These are phyloP conservation scores for Cotesia chilonis DNA, from an alignment of 1,140 invertebrate species.

Conservation along the genomic window DNA sequence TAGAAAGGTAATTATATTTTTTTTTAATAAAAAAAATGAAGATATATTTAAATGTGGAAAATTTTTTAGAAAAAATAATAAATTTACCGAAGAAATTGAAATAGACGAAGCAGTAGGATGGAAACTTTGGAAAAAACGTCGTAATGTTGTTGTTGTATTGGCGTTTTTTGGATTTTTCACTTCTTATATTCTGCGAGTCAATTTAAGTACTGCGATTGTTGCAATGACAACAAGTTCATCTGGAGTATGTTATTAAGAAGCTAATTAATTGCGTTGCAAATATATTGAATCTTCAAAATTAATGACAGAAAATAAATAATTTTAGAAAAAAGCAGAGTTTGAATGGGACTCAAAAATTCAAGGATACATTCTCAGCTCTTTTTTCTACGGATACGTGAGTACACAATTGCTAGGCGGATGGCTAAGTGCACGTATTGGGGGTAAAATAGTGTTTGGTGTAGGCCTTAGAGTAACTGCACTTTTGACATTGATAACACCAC, in stretches of 20 bases:
- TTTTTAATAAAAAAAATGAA: not conserved
- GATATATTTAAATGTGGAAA: no score
- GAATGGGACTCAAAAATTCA: constrained; percentile 81
- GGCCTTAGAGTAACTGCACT: constrained; percentile 84
- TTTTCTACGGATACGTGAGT: constrained; percentile 84
- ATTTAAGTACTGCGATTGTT: constrained; percentile 88
- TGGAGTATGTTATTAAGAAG: constrained; percentile 52
- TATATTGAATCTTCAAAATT: no score
- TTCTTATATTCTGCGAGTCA: constrained; percentile 86
- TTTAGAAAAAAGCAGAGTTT: constrained; percentile 70
- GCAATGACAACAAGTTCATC: constrained; percentile 80
- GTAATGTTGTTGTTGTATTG: constrained; percentile 78
- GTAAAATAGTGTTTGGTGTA: constrained; percentile 77
- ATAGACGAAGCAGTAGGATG: constrained; percentile 66
- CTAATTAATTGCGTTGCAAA: not conserved
- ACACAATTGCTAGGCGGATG: constrained; percentile 80
- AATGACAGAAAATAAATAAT: not conserved
- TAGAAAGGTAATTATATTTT: not conserved
- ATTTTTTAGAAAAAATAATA: no score
- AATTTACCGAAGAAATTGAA: no score
- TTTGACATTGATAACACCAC: constrained; percentile 84
- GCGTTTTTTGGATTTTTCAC: constrained; percentile 91
- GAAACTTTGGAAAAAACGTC: constrained; percentile 75
- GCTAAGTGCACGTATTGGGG: constrained; percentile 76
- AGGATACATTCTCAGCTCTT: constrained; percentile 85